A percentile compares a stretch with the other conserved stretches of the same genome.
These are phyloP conservation scores for Lagodon rhomboides DNA, from an alignment of 2,797 vertebrate species.

Conservation along the genomic window DNA sequence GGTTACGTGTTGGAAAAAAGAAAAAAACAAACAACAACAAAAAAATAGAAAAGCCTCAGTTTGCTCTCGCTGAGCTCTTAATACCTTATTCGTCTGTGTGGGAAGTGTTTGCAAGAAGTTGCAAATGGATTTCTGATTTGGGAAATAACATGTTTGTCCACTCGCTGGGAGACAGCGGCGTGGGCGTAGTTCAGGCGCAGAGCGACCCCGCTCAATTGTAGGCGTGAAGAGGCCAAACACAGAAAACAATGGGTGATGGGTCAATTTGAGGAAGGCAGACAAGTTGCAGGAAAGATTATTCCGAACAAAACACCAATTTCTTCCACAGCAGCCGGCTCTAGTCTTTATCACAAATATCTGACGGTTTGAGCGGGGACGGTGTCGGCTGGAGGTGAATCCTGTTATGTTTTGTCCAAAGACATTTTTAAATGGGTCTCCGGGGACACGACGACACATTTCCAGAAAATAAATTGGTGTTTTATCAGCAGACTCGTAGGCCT, in stretches of 20 bases:
- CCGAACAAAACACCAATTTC: slow-evolving; percentile 15
- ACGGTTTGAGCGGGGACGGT: background rate
- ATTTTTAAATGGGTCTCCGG: background rate
- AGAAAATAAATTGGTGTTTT: background rate
- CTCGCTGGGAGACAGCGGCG: slow-evolving; percentile 58
- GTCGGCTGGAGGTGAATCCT: background rate
- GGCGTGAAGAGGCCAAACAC: slow-evolving; percentile 63
- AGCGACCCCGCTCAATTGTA: slow-evolving; percentile 46
- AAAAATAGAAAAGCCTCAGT: background rate
- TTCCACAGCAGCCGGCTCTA: slow-evolving; percentile 8
- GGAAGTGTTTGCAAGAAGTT: slow-evolving; percentile 66
- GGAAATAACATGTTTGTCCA: slow-evolving; percentile 71
- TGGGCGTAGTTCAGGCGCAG: slow-evolving; percentile 65
- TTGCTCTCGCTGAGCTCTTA: slow-evolving; percentile 40
- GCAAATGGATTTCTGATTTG: slow-evolving; percentile 72
- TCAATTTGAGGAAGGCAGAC: slow-evolving; percentile 50
- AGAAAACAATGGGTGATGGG: slow-evolving; percentile 58
- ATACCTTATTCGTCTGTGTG: slow-evolving; percentile 58
- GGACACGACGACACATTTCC: background rate
- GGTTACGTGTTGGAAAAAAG: background rate
- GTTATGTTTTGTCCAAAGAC: background rate
- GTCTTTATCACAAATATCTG: background rate
- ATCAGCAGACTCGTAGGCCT: background rate
- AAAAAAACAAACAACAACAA: too few relatives aligned
- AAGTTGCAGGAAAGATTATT: slow-evolving; percentile 44